Conservation (phyloP, 2,113 vertebrate species). For the Aythya baeri region DNA sequence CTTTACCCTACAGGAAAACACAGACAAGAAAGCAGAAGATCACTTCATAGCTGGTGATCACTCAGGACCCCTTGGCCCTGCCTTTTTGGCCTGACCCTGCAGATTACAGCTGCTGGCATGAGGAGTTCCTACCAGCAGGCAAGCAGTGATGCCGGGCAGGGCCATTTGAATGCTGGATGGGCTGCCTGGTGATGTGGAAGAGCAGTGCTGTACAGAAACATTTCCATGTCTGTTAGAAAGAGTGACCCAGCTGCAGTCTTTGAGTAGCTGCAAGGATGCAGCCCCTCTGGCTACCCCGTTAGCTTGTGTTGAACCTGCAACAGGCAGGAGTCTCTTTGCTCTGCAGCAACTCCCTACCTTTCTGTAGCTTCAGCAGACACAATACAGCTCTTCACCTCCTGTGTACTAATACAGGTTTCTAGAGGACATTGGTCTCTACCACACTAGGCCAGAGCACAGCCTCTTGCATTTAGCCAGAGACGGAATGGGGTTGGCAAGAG, state of each 20-base stretch:
- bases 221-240: not conserved
- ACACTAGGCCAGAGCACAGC: not conserved
- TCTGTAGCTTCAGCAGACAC: not conserved
- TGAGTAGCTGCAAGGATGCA: not conserved
- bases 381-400: not conserved
- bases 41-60: not conserved
- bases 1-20: not conserved
- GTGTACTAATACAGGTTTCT: not conserved
- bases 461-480: not conserved
- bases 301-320: not conserved
- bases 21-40: not conserved
- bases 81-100: not conserved
- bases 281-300: not conserved
- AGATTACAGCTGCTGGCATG: accelerated
- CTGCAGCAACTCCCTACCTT: not conserved
- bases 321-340: not conserved
- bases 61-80: not conserved
- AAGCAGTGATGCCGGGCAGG: not conserved
- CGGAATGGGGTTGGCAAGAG: not conserved
- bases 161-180: not conserved
- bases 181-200: not conserved
- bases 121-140: not conserved
- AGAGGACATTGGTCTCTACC: not conserved
- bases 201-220: not conserved
- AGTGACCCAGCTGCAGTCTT: not conserved